A percentile compares a stretch with the other conserved stretches of the same genome.
phyloP scores from a whole-genome alignment of 1,140 invertebrate species.

The Drosophila fuyamai region DNA sequence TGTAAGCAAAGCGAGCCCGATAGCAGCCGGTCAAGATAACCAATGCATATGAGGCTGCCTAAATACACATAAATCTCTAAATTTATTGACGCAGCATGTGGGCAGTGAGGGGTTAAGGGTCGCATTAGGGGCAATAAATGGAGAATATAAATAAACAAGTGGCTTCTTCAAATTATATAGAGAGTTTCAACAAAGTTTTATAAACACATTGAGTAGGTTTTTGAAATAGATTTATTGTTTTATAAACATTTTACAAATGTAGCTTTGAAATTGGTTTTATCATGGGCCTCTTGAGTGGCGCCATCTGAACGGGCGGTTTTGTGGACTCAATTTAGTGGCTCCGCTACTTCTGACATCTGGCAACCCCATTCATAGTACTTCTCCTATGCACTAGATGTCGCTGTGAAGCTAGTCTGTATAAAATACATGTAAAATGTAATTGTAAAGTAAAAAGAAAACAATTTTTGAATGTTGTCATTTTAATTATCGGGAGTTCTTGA shows the following conservation, averaged over 20 bases:
- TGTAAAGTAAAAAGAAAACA: background rate
- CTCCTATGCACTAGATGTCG: background rate
- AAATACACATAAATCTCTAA: slow-evolving; percentile 13
- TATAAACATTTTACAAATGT: background rate
- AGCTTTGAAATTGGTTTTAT: background rate
- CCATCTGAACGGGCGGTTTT: background rate
- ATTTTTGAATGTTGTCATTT: too few species aligned
- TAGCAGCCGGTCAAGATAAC: slow-evolving; percentile 37
- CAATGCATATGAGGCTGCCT: slow-evolving; percentile 21
- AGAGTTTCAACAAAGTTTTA: background rate
- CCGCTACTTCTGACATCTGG: background rate
- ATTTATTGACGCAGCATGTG: slow-evolving; percentile 21
- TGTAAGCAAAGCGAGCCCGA: slow-evolving; percentile 30
- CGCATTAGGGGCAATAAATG: background rate
- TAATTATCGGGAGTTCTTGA: too few species aligned
- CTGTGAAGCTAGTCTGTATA: background rate
- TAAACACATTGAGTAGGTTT: background rate
- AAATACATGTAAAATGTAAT: slow-evolving; percentile 2
- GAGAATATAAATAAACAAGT: slow-evolving; percentile 2
- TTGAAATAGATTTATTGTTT: background rate
- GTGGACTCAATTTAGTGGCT: background rate
- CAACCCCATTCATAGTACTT: slow-evolving; percentile 3
- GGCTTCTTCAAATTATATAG: background rate
- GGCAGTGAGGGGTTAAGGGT: slow-evolving; percentile 24
- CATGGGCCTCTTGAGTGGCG: background rate